These are phyloP conservation scores for Knipowitschia caucasica DNA, from an alignment of 2,797 vertebrate species.

Conservation along the genomic window DNA sequence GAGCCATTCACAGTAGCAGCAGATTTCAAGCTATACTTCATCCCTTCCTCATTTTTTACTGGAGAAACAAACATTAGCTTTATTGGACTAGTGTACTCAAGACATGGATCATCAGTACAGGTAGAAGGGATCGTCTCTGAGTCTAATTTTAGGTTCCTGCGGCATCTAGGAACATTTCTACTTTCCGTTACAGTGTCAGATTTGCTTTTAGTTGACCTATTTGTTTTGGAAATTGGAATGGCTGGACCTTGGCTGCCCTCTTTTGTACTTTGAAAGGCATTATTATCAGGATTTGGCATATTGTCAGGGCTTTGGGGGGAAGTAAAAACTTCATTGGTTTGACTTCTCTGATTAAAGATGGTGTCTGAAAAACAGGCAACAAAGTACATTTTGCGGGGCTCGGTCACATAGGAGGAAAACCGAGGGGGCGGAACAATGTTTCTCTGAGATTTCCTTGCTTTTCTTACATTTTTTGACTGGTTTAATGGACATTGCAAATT, in stretches of 20 bases:
- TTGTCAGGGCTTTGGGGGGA: constrained; percentile 25
- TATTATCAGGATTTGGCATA: constrained; percentile 13
- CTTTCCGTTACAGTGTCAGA: constrained; percentile 27
- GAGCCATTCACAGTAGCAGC: constrained; percentile 67
- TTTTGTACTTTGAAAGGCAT: constrained; percentile 9
- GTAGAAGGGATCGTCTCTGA: constrained; percentile 18
- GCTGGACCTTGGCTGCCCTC: constrained; percentile 16
- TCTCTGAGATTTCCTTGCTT: constrained; percentile 76
- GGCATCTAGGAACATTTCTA: constrained; percentile 18
- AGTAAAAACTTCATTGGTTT: constrained; percentile 52
- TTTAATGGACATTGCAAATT: background rate
- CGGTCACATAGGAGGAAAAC: constrained; percentile 88
- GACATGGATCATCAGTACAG: constrained; percentile 37
- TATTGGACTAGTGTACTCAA: constrained; percentile 87
- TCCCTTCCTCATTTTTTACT: constrained; percentile 81
- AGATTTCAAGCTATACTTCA: constrained; percentile 90
- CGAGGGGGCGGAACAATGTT: constrained; percentile 86
- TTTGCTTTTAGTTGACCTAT: constrained; percentile 23
- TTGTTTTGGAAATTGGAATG: constrained; percentile 21
- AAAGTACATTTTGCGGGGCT: constrained; percentile 77
- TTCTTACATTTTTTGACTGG: constrained; percentile 47
- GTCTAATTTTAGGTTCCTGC: constrained; percentile 39
- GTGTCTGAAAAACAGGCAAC: constrained; percentile 75
- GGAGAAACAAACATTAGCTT: constrained; percentile 96
- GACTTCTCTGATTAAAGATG: constrained; percentile 64